Evolutionary conservation across 2,888 invertebrate species (phyloP), one percentile per base, ranked within the genome.

Genomic region (Trachelus tabidus): DNA sequence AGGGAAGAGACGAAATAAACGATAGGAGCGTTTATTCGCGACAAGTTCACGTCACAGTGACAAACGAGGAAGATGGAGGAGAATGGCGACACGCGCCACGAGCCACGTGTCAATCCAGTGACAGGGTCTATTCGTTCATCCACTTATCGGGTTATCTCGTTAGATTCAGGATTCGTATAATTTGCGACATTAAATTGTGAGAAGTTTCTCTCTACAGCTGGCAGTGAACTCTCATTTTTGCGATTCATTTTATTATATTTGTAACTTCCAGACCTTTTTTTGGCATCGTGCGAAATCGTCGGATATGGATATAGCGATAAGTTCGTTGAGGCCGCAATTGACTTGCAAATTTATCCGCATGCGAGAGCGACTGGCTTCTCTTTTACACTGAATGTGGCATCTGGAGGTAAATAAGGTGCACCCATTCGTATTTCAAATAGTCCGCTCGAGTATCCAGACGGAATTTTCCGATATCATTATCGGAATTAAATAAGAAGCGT

Each of bases 221-320:
- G 2, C 9, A 9, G 9, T 56, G 9, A 56, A 56, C 23, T 56
- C 56, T 9, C 23, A 23, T 9, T 23, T 23, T 56, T 23, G 23
- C 23, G 2, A 56, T 56, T 56, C 9, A 23, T 56, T 56, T 56
- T 56, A 23, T 56, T 56, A 23, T 56, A 56, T 56, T 23, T 56
- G 1, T 23, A 56, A 56, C 56, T 56, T 23, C 9, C 56, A 23
- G 56, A 56, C 35, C 34, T 15, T 75, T 75, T 79, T 76, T 82
- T 81, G 82, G 81, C 83, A 81, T 76, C 80, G 79, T 79, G 80
- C 78, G 79, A 81, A 81, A 82, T 82, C 81, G 81, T 80, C 79
- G 81, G 83, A 85, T 84, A 84, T 83, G 85, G 84, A 86, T 85
- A 86, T 84, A 82, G 83, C 84, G 85, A 84, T 85, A 86, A 85